These are phyloP conservation scores for Danionella cerebrum DNA, from an alignment of 2,113 vertebrate genomes.

Conservation along the genomic window DNA sequence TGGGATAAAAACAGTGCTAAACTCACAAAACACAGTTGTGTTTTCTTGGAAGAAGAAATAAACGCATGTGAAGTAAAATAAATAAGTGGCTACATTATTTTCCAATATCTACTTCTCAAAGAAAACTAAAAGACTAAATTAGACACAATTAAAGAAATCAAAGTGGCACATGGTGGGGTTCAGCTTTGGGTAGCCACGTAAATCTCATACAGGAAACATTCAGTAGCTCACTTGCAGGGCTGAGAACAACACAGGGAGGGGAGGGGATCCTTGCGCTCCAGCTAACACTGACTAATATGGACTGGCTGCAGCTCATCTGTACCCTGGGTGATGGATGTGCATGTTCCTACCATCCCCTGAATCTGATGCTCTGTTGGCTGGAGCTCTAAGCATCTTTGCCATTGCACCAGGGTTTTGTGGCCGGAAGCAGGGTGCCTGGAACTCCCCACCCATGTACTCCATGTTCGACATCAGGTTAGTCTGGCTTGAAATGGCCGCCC, in stretches of 20 bases:
- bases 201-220: slow-evolving; percentile 3
- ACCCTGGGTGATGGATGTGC: slow-evolving; percentile 88
- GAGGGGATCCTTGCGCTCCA: slow-evolving; percentile 24
- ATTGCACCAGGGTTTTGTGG: slow-evolving; percentile 89
- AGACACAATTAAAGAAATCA: neutral
- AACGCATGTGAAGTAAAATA: neutral
- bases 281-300: slow-evolving; percentile 9
- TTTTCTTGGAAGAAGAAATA: neutral
- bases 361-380: slow-evolving; percentile 78
- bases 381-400: slow-evolving; percentile 87
- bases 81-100: neutral
- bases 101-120: neutral
- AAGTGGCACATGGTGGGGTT: slow-evolving; percentile 9
- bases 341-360: slow-evolving; percentile 73
- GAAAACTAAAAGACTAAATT: neutral
- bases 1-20: neutral
- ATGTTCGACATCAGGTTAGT: slow-evolving; percentile 87
- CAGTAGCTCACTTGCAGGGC: slow-evolving; percentile 56
- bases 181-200: neutral
- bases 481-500: slow-evolving; percentile 75
- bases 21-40: neutral
- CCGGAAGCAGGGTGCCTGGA: slow-evolving; percentile 92
- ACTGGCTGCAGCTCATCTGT: slow-evolving; percentile 68
- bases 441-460: slow-evolving; percentile 94
- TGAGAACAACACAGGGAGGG: slow-evolving; percentile 40